Evolutionary conservation across 2,113 vertebrate genomes (phyloP).

Genomic region (Perca fluviatilis): DNA sequence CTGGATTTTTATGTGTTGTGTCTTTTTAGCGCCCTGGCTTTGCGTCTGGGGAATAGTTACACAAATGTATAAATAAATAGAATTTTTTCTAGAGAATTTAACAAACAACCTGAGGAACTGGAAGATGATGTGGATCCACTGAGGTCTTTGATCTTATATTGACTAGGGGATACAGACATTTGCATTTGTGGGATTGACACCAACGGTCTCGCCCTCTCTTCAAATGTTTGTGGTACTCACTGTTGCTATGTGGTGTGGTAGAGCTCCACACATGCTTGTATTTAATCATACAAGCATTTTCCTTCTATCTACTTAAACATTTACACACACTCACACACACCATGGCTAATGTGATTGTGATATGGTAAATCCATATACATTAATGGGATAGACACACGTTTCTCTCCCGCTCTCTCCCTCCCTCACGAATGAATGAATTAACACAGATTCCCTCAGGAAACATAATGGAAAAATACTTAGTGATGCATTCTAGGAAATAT

Average conservation of each 20-base stretch:
- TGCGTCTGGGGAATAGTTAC: background rate
- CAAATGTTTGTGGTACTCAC: background rate
- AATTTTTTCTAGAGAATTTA: background rate
- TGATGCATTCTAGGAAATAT: too few species aligned
- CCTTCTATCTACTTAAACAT: background rate
- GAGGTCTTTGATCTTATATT: slow-evolving; percentile 6
- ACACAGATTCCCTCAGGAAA: too few species aligned
- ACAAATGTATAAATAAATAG: background rate
- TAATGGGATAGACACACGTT: background rate
- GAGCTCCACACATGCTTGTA: background rate
- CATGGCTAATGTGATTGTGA: slow-evolving; percentile 3
- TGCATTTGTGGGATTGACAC: background rate
- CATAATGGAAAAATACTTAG: too few species aligned
- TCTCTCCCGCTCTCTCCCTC: background rate
- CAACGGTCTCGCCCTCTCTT: background rate
- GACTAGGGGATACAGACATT: background rate
- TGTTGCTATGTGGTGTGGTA: background rate
- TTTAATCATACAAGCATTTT: background rate
- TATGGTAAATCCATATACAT: background rate
- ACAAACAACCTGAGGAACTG: slow-evolving; percentile 5
- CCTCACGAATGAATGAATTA: too few species aligned
- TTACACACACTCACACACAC: background rate
- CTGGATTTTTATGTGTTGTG: background rate
- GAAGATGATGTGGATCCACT: background rate
- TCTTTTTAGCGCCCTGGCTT: background rate